Conservation (phyloP, 1,140 invertebrate species). For the Agrilus planipennis region DNA sequence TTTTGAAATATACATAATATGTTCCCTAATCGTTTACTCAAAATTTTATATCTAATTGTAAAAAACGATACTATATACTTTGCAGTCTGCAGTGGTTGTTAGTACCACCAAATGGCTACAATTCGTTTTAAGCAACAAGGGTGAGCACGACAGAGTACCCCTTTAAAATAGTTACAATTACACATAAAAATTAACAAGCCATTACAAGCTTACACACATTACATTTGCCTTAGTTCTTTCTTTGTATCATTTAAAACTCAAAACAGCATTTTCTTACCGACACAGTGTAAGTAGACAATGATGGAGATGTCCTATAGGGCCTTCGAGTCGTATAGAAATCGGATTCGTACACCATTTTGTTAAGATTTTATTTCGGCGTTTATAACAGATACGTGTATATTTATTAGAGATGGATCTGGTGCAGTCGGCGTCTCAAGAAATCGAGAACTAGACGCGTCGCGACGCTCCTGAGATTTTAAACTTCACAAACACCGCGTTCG, state of each 20-base stretch:
- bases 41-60: no score
- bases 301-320: slow-evolving; percentile 56
- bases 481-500: slow-evolving; percentile 9
- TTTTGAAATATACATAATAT: no score
- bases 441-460: slow-evolving; percentile 23
- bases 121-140: no score
- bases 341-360: slow-evolving; percentile 77
- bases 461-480: slow-evolving; percentile 20
- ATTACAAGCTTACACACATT: not conserved
- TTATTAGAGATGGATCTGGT: slow-evolving; percentile 2
- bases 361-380: slow-evolving; percentile 5
- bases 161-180: no score
- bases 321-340: slow-evolving; percentile 79
- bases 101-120: no score
- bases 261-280: slow-evolving; percentile 57
- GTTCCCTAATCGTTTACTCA: no score
- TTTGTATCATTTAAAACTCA: not conserved
- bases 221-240: not conserved
- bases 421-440: slow-evolving; percentile 24
- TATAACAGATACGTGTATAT: not conserved
- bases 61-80: no score
- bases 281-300: slow-evolving; percentile 59
- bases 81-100: no score
- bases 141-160: no score
- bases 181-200: not conserved